phyloP scores from a whole-genome alignment of 2,113 vertebrate genomes.

The Hippocampus comes region DNA sequence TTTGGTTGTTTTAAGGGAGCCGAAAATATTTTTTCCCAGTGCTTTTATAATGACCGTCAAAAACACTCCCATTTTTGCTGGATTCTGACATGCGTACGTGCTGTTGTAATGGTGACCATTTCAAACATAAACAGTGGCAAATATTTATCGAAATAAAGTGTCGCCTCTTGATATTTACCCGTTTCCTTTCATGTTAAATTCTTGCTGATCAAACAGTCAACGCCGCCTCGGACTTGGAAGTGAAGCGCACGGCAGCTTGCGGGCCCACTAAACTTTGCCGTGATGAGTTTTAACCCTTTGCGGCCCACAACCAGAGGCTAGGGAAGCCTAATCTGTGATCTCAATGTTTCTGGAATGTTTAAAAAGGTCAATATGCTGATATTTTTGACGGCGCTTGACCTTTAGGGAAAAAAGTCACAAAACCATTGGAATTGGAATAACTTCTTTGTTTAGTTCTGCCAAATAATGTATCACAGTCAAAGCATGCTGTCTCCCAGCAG shows the following conservation, averaged over 20 bases:
- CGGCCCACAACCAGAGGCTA: constrained; percentile 50
- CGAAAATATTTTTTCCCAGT: no score
- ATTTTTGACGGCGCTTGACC: constrained; percentile 81
- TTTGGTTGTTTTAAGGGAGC: no score
- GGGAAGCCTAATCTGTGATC: constrained; percentile 74
- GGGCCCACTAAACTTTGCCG: constrained; percentile 52
- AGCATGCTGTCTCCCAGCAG: constrained; percentile 69
- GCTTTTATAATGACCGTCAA: no score
- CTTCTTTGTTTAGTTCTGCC: constrained; percentile 80
- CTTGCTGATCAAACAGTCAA: constrained; percentile 17
- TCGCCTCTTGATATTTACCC: no score
- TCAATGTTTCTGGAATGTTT: constrained; percentile 80
- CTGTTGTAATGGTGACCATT: no score
- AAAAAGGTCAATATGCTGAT: constrained; percentile 85
- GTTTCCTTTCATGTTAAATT: no score
- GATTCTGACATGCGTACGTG: no score
- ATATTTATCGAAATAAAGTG: no score
- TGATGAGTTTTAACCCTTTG: constrained; percentile 76
- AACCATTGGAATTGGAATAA: constrained; percentile 83
- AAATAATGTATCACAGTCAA: constrained; percentile 79
- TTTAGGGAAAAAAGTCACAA: constrained; percentile 79
- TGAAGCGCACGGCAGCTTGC: constrained; percentile 60
- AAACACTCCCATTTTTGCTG: no score
- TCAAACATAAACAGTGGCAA: no score
- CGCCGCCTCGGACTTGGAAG: constrained; percentile 62